Percentiles rank a stretch among this genome's conserved stretches.
These are phyloP conservation scores for Erithacus rubecula DNA, from an alignment of 2,797 vertebrate genomes.

Conservation along the genomic window DNA sequence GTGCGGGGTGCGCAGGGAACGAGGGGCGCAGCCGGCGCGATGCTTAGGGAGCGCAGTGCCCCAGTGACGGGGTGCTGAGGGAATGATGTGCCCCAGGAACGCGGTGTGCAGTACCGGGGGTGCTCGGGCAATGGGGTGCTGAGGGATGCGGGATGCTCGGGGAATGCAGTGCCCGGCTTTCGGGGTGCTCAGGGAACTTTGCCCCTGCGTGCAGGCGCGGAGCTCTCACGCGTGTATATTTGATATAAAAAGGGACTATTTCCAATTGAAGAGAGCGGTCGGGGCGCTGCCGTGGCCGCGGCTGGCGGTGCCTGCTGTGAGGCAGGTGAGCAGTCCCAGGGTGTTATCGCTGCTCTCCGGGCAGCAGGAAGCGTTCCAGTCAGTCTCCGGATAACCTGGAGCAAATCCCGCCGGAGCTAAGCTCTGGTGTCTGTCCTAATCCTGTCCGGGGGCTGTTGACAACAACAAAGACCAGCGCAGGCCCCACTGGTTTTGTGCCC, in stretches of 20 bases:
- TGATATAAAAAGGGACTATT: neutral
- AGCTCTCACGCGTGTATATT: neutral
- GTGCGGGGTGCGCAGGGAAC: accelerated
- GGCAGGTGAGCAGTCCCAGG: neutral
- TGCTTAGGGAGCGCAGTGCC: neutral
- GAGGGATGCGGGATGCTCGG: accelerated
- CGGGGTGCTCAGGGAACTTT: neutral
- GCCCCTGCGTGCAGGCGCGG: neutral
- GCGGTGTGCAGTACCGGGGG: accelerated
- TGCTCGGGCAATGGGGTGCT: neutral
- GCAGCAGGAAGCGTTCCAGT: neutral
- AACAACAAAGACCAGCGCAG: neutral
- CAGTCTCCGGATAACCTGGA: neutral
- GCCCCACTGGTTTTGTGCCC: neutral
- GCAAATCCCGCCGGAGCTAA: neutral
- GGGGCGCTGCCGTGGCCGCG: neutral
- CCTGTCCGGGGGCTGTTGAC: neutral
- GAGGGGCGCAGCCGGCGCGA: accelerated
- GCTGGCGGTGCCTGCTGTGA: neutral
- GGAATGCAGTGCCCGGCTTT: neutral
- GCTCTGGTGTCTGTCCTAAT: neutral
- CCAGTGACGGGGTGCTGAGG: neutral
- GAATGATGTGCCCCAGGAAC: neutral
- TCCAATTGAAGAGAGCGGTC: neutral
- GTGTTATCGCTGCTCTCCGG: neutral